Base-by-base conservation (phyloP, 2,113 vertebrate species). In the Takifugu bimaculatus region DNA sequence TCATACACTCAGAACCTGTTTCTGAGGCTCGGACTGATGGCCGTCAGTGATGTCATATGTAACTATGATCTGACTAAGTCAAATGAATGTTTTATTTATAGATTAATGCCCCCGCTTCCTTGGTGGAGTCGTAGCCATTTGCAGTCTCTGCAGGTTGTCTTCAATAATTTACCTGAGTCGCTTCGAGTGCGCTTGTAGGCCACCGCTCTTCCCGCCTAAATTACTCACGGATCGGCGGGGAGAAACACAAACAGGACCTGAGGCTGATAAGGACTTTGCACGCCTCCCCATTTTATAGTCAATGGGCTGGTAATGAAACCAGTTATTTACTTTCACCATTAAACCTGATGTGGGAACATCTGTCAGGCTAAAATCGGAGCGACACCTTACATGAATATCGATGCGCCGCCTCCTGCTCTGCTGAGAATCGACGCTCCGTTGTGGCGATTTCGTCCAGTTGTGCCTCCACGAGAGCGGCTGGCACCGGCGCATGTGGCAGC, bases 251-350 rank as follows among this genome's bases (percentile, higher is more conserved):
- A 64, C 75, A 73, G 77, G 74, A 74, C 75, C 74, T 68, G 43
- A 70, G 80, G 73, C 72, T 79, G 78, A 80, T 85, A 85, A 88
- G 88, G 86, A 85, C 79, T 87, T 86, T 87, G 80, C 78, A 75
- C 26, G 69, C 69, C 68, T 79, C 74, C 80, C 73, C 72, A 84
- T 85, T 88, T 88, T 83, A 82, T 78, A 85, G 81, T 81, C 74
- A 74, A 79, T 83, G 76, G 84, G 63, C 67, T 48, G 82, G 81
- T 86, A 84, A 87, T 88, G 73, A 86, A 83, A 85, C 84, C 77
- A 81, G 77, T 85, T 87, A 78, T 88, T 85, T 85, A 87, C 82
- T 80, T 81, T 85, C 77, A 70, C 85, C 80, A 76, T 86, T 79
- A 87, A 85, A 80, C 75, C 64, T 72, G 84, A 83, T 85, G 76